Conservation (phyloP, 1,140 invertebrate genomes). For the Gryon sp. region DNA sequence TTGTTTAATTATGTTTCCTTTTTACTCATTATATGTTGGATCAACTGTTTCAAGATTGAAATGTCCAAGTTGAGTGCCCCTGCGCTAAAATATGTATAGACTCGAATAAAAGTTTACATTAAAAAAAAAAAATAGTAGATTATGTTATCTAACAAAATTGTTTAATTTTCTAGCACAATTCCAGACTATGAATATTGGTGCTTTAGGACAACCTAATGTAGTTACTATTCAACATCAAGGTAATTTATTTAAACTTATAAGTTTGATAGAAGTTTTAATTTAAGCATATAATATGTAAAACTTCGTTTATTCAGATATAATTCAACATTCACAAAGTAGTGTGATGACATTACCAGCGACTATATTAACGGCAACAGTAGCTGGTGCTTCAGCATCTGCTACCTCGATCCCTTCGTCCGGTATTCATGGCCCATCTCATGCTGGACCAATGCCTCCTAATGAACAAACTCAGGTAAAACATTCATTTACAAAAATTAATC, state of each 20-base stretch:
- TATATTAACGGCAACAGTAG: conserved; percentile 77
- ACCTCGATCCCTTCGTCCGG: conserved; percentile 73
- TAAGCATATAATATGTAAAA: too few relatives aligned
- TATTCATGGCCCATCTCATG: conserved; percentile 74
- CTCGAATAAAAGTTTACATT: too few relatives aligned
- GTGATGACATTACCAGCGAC: conserved; percentile 76
- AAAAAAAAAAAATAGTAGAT: too few relatives aligned
- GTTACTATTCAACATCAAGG: conserved; percentile 79
- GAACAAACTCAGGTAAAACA: conserved; percentile 73
- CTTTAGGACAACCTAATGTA: conserved; percentile 76
- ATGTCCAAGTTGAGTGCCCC: too few relatives aligned
- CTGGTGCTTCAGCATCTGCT: conserved; percentile 71
- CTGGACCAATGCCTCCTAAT: conserved; percentile 72
- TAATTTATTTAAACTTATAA: conserved; percentile 43
- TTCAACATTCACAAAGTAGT: conserved; percentile 77
- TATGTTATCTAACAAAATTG: too few relatives aligned
- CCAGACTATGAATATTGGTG: conserved; percentile 79
- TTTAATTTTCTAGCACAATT: conserved; percentile 73
- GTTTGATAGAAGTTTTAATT: too few relatives aligned
- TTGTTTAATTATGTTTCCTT: too few relatives aligned
- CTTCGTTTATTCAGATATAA: conserved; percentile 71
- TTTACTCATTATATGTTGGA: too few relatives aligned
- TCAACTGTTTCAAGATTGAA: too few relatives aligned
- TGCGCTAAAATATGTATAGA: too few relatives aligned
- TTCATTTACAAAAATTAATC: neutral